Conservation (phyloP, 1,140 invertebrate genomes). For the silkworm (Bombyx mori) region DNA sequence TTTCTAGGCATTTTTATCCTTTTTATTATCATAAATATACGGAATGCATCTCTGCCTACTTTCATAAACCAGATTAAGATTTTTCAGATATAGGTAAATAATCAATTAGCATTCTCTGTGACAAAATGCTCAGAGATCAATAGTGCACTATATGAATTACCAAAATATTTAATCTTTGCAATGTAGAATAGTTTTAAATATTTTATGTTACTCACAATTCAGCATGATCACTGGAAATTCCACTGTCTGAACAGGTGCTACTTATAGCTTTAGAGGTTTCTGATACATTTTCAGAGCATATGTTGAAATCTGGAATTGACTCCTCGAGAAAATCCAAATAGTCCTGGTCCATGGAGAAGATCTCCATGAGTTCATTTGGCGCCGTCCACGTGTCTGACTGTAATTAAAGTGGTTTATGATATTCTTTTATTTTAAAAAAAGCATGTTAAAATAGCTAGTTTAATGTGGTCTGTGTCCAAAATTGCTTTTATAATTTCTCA, state of each 20-base stretch:
- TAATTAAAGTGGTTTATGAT: slow-evolving; percentile 16
- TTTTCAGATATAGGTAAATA: too few relatives aligned
- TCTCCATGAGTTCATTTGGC: slow-evolving; percentile 62
- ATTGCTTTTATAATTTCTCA: too few relatives aligned
- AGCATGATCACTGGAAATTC: slow-evolving; percentile 65
- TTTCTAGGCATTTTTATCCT: too few relatives aligned
- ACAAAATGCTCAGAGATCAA: too few relatives aligned
- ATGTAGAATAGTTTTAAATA: neutral
- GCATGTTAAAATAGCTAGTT: too few relatives aligned
- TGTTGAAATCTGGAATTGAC: slow-evolving; percentile 51
- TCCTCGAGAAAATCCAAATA: slow-evolving; percentile 61
- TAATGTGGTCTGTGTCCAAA: too few relatives aligned
- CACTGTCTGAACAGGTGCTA: slow-evolving; percentile 65
- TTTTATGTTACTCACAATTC: slow-evolving; percentile 56
- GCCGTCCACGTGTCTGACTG: slow-evolving; percentile 56
- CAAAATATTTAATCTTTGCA: neutral
- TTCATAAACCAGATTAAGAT: too few relatives aligned
- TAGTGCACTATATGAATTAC: neutral
- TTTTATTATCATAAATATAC: too few relatives aligned
- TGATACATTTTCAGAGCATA: slow-evolving; percentile 35
- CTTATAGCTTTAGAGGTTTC: slow-evolving; percentile 43
- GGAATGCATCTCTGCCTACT: too few relatives aligned
- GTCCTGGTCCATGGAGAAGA: slow-evolving; percentile 64
- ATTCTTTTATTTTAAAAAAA: too few relatives aligned
- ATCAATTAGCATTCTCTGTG: too few relatives aligned